Base-by-base conservation (phyloP, 2,888 invertebrate genomes). In the Galeruca laticollis region DNA sequence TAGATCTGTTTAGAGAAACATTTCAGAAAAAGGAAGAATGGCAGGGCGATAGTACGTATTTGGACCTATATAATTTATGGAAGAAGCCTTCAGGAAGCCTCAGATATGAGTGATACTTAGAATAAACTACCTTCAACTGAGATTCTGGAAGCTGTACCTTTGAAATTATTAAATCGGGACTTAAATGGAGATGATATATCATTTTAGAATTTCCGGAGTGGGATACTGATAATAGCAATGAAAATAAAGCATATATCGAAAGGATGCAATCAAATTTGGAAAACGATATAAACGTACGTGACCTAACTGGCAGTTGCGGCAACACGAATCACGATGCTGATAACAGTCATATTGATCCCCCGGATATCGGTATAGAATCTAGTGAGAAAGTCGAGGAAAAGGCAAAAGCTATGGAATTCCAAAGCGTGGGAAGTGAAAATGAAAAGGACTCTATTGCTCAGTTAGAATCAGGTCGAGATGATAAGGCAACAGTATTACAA, bases 161-260 rank as follows among this genome's bases (percentile, higher is more conserved):
- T 54, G 11, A 26, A 54, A 54, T 15, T 54, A 15, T 54, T 54
- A 54, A 26, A 54, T 54, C n/a, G 2, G 54, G 54, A 54, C 54
- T 20, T 54, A n/a, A 54, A 54, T 54, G 54, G 18, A 54, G 54
- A 54, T 54, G 49, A 49, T 4, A 54, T 54, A 20, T 54, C 54
- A 54, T 54, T 54, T 54, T 54, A 15, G 54, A 54, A 54, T 54
- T 54, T 26, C 54, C 54, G 18, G 54, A 54, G 26, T 54, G 54
- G 54, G 18, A 54, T 54, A 31, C 3, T 54, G 54, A 54, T 26
- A 15, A 54, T 54, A 20, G 18, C 54, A 54, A n/a, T n/a, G n/a
- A n/a, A n/a, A n/a, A n/a, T n/a, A n/a, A n/a, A n/a, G n/a, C 54
- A 54, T 18, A 54, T 54, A 54, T 54, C 54, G 54, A 54, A n/a